phyloP scores from a whole-genome alignment of 2,113 vertebrate species.

The Struthio camelus region DNA sequence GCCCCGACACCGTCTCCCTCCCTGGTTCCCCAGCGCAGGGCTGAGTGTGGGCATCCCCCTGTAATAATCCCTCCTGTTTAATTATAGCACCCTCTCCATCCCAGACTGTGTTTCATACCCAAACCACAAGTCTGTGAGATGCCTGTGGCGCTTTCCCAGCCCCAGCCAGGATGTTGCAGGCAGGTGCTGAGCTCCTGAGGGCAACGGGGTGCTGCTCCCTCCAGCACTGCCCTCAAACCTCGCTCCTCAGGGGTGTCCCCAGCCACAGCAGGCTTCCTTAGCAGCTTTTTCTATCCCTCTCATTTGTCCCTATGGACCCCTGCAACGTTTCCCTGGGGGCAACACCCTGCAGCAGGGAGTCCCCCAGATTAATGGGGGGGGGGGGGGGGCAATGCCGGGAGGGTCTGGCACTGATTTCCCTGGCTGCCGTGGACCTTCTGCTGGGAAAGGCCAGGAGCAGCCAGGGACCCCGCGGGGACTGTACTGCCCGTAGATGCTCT shows the following conservation, averaged over 20 bases:
- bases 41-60: fast-evolving
- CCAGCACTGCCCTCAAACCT: too few species aligned
- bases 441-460: too few species aligned
- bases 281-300: background rate
- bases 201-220: too few species aligned
- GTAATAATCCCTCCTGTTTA: fast-evolving
- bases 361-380: background rate
- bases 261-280: too few species aligned
- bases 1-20: fast-evolving
- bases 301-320: background rate
- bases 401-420: too few species aligned
- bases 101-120: background rate
- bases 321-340: background rate
- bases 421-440: too few species aligned
- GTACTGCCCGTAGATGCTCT: too few species aligned
- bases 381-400: too few species aligned
- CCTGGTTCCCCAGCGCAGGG: background rate
- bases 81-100: background rate
- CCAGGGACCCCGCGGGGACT: too few species aligned
- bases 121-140: background rate
- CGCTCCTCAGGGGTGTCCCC: too few species aligned
- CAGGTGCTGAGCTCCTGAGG: too few species aligned
- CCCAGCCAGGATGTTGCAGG: too few species aligned
- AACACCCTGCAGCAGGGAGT: background rate
- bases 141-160: background rate